Evolutionary conservation across 1,140 invertebrate genomes (phyloP), one percentile per base, ranked within the genome.

Genomic region (Zaprionus africanus): DNA sequence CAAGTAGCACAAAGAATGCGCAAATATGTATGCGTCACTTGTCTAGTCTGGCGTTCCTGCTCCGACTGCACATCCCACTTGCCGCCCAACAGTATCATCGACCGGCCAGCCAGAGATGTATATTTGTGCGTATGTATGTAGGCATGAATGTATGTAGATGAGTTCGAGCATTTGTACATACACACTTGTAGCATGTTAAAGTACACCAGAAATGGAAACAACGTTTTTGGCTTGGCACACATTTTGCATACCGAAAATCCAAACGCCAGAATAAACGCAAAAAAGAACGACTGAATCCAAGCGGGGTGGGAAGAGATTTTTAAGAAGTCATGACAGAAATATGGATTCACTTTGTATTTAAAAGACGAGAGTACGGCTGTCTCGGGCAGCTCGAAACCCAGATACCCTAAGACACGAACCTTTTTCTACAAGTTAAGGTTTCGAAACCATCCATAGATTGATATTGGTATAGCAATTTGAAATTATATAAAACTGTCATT

Each of bases 201-300:
- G 34, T 41, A 71, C 17, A 76, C 61, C 68, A 61, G 62, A 72
- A 76, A 66, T 72, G 74, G 62, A 76, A 72, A 62, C 68, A 34
- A 70, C 72, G 59, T 70, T 79, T 76, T 76, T 76, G 59, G 76
- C 41, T 76, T 86, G 84, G 83, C 84, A 87, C 83, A 87, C 84
- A 87, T 87, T 87, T 88, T 81, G 83, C 84, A 87, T 87, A 88
- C 83, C 74, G 62, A 85, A 84, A 78, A 76, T 61, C 66, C 74
- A 70, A 74, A 79, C 53, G 71, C 66, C 77, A 88, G 80, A 88
- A 87, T 72, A 78, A 87, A 83, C 77, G 49, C 72, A 81, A 63
- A 66, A 73, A 46, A 38, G 22, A 31, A 57, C 51, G 59, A 69
- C 73, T 62, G 58, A 61, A 41, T 36, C 54, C 15, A 17, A 41